Evolutionary conservation across 2,888 invertebrate species (phyloP).

Genomic region (Drosophila anomalata): DNA sequence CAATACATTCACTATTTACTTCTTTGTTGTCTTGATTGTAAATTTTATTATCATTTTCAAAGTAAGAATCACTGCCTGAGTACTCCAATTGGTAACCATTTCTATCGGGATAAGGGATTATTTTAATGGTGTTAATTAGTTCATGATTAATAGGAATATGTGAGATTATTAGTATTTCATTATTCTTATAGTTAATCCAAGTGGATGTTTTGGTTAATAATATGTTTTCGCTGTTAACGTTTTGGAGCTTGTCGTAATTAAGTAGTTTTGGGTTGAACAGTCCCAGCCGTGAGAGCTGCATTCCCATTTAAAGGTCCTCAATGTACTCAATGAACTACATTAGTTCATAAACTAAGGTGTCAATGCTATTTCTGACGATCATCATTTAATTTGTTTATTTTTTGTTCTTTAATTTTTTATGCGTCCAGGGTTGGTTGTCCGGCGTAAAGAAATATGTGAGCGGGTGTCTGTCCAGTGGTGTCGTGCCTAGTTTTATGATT

Average conservation of each 20-base stretch:
- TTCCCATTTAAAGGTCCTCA: conserved; percentile 1
- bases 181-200: background rate
- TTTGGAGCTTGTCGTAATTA: background rate
- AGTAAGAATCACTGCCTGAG: background rate
- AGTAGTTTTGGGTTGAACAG: background rate
- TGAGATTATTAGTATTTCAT: background rate
- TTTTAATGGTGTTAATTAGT: background rate
- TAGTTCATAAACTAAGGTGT: conserved; percentile 5
- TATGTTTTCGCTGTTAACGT: background rate
- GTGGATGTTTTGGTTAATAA: background rate
- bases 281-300: background rate
- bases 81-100: background rate
- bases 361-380: background rate
- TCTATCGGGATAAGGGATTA: background rate
- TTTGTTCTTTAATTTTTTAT: background rate
- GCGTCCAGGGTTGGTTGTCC: background rate
- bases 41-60: conserved; percentile 1
- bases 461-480: background rate
- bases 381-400: background rate
- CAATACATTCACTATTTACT: background rate
- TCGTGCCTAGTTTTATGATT: background rate
- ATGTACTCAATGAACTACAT: conserved; percentile 12
- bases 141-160: background rate
- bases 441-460: background rate
- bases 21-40: background rate